These are phyloP conservation scores for Liparis tanakae DNA, from an alignment of 2,797 vertebrate genomes.

Conservation along the genomic window DNA sequence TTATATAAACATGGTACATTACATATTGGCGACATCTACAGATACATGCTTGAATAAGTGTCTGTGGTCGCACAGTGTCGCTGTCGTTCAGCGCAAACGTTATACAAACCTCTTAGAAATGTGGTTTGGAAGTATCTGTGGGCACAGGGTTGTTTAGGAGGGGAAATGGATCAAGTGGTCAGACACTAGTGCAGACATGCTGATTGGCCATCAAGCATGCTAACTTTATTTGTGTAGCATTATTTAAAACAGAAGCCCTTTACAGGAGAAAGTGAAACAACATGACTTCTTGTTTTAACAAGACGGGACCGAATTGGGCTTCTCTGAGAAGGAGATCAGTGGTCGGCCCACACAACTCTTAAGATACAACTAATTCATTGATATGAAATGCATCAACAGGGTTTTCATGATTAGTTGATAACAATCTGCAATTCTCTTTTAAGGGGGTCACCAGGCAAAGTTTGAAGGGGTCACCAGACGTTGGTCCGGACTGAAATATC, in stretches of 20 bases:
- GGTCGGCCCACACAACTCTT: background rate
- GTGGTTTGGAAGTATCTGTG: constrained; percentile 49
- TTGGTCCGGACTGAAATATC: background rate
- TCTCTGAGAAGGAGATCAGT: background rate
- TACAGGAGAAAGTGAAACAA: background rate
- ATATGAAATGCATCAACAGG: background rate
- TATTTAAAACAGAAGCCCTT: background rate
- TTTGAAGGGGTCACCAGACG: background rate
- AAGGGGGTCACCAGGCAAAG: background rate
- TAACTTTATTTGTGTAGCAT: background rate
- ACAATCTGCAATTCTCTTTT: background rate
- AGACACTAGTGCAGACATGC: constrained; percentile 10
- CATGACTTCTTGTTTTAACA: background rate
- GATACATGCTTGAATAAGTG: constrained; percentile 35
- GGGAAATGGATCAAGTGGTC: constrained; percentile 13
- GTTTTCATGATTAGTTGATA: constrained; percentile 9
- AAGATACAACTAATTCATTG: background rate
- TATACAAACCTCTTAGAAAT: constrained; percentile 53
- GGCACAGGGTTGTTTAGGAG: constrained; percentile 19
- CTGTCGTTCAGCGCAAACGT: constrained; percentile 54
- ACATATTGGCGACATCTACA: constrained; percentile 59
- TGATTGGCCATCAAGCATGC: background rate
- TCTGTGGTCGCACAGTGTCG: constrained; percentile 12
- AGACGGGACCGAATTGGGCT: background rate
- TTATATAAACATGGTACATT: constrained; percentile 63